Percentiles rank a stretch among this genome's conserved stretches.
These are phyloP conservation scores for Loriculus beryllinus DNA, from an alignment of 2,797 vertebrate species.

Conservation along the genomic window DNA sequence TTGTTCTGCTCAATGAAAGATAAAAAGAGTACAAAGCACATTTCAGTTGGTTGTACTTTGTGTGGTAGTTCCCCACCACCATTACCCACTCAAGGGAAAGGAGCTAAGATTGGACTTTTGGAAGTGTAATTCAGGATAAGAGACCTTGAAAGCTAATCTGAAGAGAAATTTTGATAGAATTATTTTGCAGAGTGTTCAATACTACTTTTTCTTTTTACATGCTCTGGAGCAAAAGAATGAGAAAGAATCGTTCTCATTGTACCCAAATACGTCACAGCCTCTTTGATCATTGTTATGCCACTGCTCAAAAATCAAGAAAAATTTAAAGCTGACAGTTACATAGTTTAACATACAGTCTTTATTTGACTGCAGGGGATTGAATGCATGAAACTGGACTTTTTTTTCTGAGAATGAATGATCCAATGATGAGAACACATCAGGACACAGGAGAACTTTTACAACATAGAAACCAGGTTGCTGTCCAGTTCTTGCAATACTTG, in stretches of 20 bases:
- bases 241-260: neutral
- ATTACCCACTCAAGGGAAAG: neutral
- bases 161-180: neutral
- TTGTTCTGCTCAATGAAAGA: conserved; percentile 42
- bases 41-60: neutral
- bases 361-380: neutral
- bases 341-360: neutral
- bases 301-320: neutral
- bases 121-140: neutral
- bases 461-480: neutral
- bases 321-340: neutral
- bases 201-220: neutral
- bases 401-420: neutral
- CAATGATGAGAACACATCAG: neutral
- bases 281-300: neutral
- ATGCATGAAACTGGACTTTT: neutral
- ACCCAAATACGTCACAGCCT: neutral
- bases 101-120: neutral
- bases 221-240: neutral
- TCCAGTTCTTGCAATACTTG: neutral
- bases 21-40: conserved; percentile 8
- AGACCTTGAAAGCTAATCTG: neutral
- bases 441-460: neutral
- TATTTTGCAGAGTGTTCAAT: neutral
- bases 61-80: neutral